Percentiles rank a stretch among this genome's conserved stretches.
Evolutionary conservation across 2,113 vertebrate genomes (phyloP).

Genomic region (Heterochromis multidens): DNA sequence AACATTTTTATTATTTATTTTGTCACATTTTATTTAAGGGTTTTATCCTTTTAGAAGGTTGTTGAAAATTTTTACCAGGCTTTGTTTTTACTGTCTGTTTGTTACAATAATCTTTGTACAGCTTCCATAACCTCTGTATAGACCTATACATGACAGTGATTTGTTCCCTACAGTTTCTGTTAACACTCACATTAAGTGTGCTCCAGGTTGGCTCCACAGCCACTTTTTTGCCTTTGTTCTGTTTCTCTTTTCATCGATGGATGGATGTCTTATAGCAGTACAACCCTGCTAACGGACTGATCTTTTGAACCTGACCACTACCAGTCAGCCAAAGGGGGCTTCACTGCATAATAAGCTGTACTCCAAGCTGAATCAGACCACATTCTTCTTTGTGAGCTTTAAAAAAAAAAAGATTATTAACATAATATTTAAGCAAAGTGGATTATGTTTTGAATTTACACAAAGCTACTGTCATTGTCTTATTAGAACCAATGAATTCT

Average conservation of each 20-base stretch:
- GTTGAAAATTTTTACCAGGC: constrained; percentile 23
- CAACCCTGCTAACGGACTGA: constrained; percentile 35
- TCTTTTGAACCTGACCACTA: constrained; percentile 7
- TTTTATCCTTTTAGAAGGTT: constrained; percentile 44
- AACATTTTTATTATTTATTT: constrained; percentile 30
- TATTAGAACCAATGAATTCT: constrained; percentile 71
- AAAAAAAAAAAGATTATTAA: constrained; percentile 57
- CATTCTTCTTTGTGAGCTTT: constrained; percentile 72
- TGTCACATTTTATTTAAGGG: constrained; percentile 54
- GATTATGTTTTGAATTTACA: constrained; percentile 68
- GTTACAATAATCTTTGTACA: constrained; percentile 75
- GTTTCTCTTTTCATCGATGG: background rate
- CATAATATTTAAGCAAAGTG: constrained; percentile 73
- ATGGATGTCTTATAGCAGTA: constrained; percentile 26
- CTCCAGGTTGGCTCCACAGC: background rate
- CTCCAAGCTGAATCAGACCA: constrained; percentile 35
- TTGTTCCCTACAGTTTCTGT: constrained; percentile 28
- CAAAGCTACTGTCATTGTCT: constrained; percentile 68
- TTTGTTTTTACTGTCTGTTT: constrained; percentile 62
- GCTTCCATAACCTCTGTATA: constrained; percentile 70
- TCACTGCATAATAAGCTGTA: constrained; percentile 24
- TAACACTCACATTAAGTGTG: constrained; percentile 11
- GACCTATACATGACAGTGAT: constrained; percentile 47
- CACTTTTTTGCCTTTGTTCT: constrained; percentile 9
- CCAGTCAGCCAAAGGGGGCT: constrained; percentile 15